Base-by-base conservation (phyloP, 2,888 invertebrate genomes). In the Orchesella flavescens region DNA sequence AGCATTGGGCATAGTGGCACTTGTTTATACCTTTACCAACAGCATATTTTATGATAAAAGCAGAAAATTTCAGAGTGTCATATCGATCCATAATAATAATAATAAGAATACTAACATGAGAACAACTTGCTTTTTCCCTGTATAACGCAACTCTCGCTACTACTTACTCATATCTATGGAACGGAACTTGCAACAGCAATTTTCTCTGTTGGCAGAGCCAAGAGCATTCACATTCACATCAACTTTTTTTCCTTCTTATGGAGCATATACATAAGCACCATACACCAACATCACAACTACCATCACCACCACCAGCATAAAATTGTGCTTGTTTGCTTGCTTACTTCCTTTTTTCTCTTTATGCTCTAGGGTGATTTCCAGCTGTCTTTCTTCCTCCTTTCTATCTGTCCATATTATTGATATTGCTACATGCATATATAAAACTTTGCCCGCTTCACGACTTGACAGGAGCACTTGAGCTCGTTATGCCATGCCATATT, bases 301-400 rank as follows among this genome's bases (percentile, higher is more conserved):
- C 74, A 46, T 57, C 44, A 24, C 61, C 49, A 17, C 55, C 55
- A 77, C 55, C 57, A 73, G 80, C 66, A 80, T 80, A 79, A 80
- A 80, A 80, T 65, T 80, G 55, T 68, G 80, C 74, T 69, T 81
- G 74, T 74, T 74, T 81, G 74, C 74, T 69, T 81, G 74, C 74
- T 55, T 68, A 74, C 74, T 81, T 81, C 53, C 74, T 75, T 69
- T 81, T 75, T 74, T 65, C 34, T 68, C 24, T 69, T 66, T 68
- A 81, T 75, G 81, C 81, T 81, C 74, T 81, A 75, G 81, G 81
- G 81, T 81, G 81, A 81, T 74, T 79, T 81, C 74, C 74, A 81
- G 74, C 81, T 81, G 81, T 81, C 81, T 75, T 81, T 75, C 75
- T 80, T 69, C 81, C 69, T 75, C 53, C 49, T 81, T 69, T 75